Evolutionary conservation across 2,888 invertebrate genomes (phyloP).

Genomic region (Pyrochroa serraticornis): DNA sequence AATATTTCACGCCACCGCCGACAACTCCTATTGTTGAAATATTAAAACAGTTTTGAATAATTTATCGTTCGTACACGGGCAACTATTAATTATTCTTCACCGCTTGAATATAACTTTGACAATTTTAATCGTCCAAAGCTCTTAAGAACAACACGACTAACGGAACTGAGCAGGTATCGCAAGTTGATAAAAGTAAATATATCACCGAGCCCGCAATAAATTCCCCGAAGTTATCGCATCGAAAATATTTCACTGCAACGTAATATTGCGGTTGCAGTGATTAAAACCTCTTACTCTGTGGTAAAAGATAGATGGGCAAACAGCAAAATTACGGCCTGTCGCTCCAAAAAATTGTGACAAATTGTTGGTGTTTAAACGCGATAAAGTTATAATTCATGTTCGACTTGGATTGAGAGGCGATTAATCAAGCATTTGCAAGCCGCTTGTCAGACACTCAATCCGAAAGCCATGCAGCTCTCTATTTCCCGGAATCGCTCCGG

Average conservation of each 20-base stretch:
- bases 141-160: constrained; percentile 11
- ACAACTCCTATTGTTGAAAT: too few relatives aligned
- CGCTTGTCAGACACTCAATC: too few relatives aligned
- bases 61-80: constrained; percentile 14
- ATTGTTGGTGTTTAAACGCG: constrained; percentile 25
- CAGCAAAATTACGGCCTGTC: not conserved
- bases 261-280: too few relatives aligned
- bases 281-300: too few relatives aligned
- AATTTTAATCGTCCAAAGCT: constrained; percentile 28
- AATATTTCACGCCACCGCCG: too few relatives aligned
- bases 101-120: constrained; percentile 26
- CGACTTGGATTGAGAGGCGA: constrained; percentile 22
- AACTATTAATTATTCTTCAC: constrained; percentile 29
- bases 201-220: too few relatives aligned
- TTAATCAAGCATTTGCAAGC: constrained; percentile 14
- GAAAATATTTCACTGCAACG: too few relatives aligned
- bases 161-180: too few relatives aligned
- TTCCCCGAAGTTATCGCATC: too few relatives aligned
- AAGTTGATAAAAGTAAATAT: too few relatives aligned
- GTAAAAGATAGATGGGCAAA: constrained; percentile 11
- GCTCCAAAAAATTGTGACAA: constrained; percentile 24
- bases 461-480: too few relatives aligned
- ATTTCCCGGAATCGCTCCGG: too few relatives aligned
- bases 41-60: constrained; percentile 11
- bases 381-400: constrained; percentile 22